Evolutionary conservation across 2,888 invertebrate species (phyloP), one percentile per base, ranked within the genome.

Genomic region (Lepidochrysops patricia): DNA sequence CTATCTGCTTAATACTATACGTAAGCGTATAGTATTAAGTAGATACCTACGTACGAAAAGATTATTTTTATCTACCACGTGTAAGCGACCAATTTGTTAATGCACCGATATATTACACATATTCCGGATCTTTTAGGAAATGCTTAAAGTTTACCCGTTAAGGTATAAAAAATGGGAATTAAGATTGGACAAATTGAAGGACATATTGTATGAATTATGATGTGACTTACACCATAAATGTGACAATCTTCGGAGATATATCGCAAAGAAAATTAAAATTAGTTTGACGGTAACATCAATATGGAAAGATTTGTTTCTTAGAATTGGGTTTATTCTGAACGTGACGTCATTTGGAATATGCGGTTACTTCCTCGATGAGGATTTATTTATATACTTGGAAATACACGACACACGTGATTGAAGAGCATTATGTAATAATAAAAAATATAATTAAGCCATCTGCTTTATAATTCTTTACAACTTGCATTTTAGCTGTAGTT

Each of bases 261-360:
- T 15, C 15, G 15, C 7, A 37, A 15, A 37, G 15, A 15, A 2
- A 37, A 37, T 37, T 1, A 19, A 1, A 9, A 7, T 9, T 6
- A 43, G 19, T 43, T 23, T 19, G 43, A 43, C 43, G 19, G 43
- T 43, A 43, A 43, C 43, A 43, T 43, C n/a, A 7, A n/a, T 9
- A 67, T 63, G 77, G 75, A 74, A 79, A 79, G 78, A 75, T 77
- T 78, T 74, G 72, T 72, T 86, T 86, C 85, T 83, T 73, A 68
- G 87, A 85, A 86, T 76, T 76, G 76, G 78, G 82, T 85, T 85
- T 86, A 87, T 85, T 86, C 73, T 72, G 82, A 74, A 72, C 73
- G 75, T 85, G 85, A 86, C 86, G 85, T 85, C 84, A 85, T 52
- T 63, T 60, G 23, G 57, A 60, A 63, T 57, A 58, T 54, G 54